These are phyloP conservation scores for Orthonyx spaldingii DNA, from an alignment of 2,113 vertebrate genomes.

Conservation along the genomic window DNA sequence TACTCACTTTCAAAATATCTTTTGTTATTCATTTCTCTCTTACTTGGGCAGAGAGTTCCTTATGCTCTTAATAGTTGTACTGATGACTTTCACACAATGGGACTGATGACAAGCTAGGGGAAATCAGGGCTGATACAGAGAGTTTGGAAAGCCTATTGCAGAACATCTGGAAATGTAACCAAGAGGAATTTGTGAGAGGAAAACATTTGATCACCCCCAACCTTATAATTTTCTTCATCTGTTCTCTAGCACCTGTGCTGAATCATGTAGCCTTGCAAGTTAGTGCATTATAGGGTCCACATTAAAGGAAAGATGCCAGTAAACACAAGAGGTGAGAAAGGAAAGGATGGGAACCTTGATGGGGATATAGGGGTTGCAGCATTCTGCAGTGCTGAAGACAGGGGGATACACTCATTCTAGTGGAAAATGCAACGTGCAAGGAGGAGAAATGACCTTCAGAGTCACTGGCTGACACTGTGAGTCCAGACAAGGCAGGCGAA, in stretches of 20 bases:
- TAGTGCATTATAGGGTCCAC: not conserved
- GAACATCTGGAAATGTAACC: constrained; percentile 26
- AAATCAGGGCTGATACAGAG: not conserved
- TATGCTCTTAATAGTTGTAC: not conserved
- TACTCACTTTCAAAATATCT: not conserved
- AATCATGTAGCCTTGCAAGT: not conserved
- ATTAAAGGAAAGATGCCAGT: not conserved
- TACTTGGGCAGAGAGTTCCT: not conserved
- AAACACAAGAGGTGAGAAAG: not conserved
- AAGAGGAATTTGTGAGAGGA: constrained; percentile 12
- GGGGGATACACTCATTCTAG: not conserved
- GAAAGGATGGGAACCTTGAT: not conserved
- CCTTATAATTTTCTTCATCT: not conserved
- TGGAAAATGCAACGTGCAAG: not conserved
- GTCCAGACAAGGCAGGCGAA: not conserved
- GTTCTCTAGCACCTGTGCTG: constrained; percentile 6
- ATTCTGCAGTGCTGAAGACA: not conserved
- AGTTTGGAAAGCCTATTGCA: not conserved
- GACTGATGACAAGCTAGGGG: not conserved
- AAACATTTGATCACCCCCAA: not conserved
- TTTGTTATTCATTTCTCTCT: not conserved
- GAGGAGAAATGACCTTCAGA: not conserved
- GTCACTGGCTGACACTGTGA: not conserved
- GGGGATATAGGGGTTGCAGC: not conserved
- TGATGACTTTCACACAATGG: not conserved